These are phyloP conservation scores for Tachina lurida DNA, from an alignment of 2,888 invertebrate species.

Conservation along the genomic window DNA sequence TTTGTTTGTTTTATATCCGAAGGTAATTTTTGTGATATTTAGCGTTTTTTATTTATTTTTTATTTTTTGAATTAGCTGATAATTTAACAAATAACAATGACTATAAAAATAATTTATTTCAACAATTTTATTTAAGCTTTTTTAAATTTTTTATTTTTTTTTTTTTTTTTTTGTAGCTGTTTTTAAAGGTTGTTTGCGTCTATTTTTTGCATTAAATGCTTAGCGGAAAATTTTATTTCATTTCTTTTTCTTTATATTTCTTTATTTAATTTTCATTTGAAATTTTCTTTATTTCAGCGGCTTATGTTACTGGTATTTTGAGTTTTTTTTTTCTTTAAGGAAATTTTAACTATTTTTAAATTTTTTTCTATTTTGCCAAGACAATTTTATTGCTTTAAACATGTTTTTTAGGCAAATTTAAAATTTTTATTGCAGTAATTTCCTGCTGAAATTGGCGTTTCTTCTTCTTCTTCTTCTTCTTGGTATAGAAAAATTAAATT, in stretches of 20 bases:
- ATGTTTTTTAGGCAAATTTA: conserved; percentile 32
- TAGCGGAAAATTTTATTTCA: conserved; percentile 61
- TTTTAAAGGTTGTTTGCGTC: conserved; percentile 35
- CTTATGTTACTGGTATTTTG: not conserved
- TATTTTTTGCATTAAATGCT: conserved; percentile 64
- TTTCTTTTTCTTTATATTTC: conserved; percentile 6
- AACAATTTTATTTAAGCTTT: conserved; percentile 45
- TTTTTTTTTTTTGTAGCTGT: conserved; percentile 26
- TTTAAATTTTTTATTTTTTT: not conserved
- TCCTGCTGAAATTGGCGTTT: conserved; percentile 8
- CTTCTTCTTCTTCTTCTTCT: too few species aligned
- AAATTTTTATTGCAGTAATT: conserved; percentile 7
- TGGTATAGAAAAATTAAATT: not conserved
- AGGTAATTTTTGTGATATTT: conserved; percentile 60
- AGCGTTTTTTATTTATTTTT: conserved; percentile 44
- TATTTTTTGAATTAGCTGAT: conserved; percentile 43
- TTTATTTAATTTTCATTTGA: not conserved
- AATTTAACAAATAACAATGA: conserved; percentile 68
- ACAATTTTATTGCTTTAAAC: conserved; percentile 36
- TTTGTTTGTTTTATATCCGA: conserved; percentile 27
- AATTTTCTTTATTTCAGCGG: not conserved
- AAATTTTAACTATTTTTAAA: conserved; percentile 58
- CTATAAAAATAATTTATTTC: conserved; percentile 66
- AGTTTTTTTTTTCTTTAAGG: conserved; percentile 5
- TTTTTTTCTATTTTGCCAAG: conserved; percentile 33